Percentiles rank a stretch among this genome's conserved stretches.
Evolutionary conservation across 2,888 invertebrate genomes (phyloP).

Genomic region (Drosophila vallismaia): DNA sequence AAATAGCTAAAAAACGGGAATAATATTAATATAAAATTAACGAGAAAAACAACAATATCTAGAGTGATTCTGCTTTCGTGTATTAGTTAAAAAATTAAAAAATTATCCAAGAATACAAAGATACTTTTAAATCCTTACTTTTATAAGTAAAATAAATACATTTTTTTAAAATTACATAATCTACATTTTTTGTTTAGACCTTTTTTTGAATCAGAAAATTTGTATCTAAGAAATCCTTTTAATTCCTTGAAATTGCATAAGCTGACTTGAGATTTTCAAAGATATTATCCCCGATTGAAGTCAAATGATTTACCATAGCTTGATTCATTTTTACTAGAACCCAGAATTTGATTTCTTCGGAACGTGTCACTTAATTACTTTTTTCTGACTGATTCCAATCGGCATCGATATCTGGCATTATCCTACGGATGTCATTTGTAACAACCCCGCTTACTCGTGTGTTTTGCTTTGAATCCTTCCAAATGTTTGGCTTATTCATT

Average conservation of each 20-base stretch:
- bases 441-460: background rate
- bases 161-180: no score
- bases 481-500: constrained; percentile 67
- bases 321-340: constrained; percentile 4
- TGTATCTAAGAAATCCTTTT: background rate
- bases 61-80: no score
- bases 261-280: background rate
- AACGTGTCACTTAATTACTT: constrained; percentile 44
- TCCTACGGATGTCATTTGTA: constrained; percentile 29
- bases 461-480: constrained; percentile 29
- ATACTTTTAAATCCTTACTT: no score
- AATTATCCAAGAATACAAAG: no score
- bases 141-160: no score
- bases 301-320: background rate
- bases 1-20: no score
- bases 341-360: constrained; percentile 10
- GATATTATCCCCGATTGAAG: constrained; percentile 4
- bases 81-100: no score
- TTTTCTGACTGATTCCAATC: background rate
- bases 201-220: background rate
- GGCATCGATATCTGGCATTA: constrained; percentile 21
- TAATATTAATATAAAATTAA: no score
- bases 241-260: background rate
- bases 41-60: no score
- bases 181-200: no score